A percentile compares a stretch with the other conserved stretches of the same genome.
These are phyloP conservation scores for Bruchidius siliquastri DNA, from an alignment of 2,888 invertebrate species.

Conservation along the genomic window DNA sequence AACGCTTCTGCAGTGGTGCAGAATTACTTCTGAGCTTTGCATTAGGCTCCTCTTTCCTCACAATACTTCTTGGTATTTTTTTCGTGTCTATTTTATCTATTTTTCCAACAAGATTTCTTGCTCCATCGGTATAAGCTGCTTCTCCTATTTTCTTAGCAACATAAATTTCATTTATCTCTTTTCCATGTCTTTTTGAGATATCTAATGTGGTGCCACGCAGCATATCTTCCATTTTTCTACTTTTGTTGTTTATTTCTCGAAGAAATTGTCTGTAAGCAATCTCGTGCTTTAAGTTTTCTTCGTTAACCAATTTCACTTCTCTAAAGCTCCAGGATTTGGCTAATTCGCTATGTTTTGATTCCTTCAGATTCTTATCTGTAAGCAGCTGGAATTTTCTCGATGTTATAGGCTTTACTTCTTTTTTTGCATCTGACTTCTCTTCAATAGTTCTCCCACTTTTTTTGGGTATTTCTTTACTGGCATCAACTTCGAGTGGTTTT, in stretches of 20 bases:
- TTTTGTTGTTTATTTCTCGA: not conserved
- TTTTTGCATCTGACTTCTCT: too few species aligned
- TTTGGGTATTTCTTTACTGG: not conserved
- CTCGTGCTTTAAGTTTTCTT: not conserved
- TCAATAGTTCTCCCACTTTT: too few species aligned
- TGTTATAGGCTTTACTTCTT: too few species aligned
- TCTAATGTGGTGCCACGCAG: too few species aligned
- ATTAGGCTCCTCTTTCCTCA: not conserved
- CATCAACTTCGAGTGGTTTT: not conserved
- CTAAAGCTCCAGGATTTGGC: not conserved
- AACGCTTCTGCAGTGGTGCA: not conserved
- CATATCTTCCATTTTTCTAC: too few species aligned
- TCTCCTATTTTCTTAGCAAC: not conserved
- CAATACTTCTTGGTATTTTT: too few species aligned
- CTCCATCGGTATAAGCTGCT: not conserved
- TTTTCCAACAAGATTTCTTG: not conserved
- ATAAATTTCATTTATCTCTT: not conserved
- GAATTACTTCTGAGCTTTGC: not conserved
- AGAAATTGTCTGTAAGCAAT: not conserved
- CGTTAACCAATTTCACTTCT: not conserved
- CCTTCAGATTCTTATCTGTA: too few species aligned
- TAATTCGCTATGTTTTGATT: not conserved
- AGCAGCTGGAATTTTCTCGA: too few species aligned
- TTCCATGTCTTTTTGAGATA: not conserved
- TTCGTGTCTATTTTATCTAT: not conserved